Evolutionary conservation across 1,140 invertebrate species (phyloP).

Genomic region (Berghia stephanieae): DNA sequence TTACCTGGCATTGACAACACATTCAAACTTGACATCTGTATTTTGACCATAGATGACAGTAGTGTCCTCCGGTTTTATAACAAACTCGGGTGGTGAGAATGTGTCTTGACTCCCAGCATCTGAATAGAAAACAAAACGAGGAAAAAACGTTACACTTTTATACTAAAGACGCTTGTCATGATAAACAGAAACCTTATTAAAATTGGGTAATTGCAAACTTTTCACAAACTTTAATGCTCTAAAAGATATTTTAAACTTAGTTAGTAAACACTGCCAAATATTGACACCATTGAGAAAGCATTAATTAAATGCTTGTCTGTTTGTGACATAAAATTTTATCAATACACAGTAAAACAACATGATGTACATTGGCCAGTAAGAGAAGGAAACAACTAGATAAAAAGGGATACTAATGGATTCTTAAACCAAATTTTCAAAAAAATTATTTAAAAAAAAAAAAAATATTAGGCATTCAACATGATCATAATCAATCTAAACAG

Average conservation of each 20-base stretch:
- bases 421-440: too few species aligned
- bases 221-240: background rate
- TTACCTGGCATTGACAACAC: conserved; percentile 26
- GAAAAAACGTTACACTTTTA: background rate
- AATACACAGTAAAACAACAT: too few species aligned
- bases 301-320: too few species aligned
- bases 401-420: too few species aligned
- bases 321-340: too few species aligned
- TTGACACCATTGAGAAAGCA: too few species aligned
- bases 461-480: too few species aligned
- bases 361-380: too few species aligned
- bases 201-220: background rate
- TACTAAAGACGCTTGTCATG: background rate
- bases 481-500: too few species aligned
- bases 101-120: too few species aligned
- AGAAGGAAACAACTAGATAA: too few species aligned
- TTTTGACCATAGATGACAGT: background rate
- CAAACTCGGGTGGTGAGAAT: conserved; percentile 12
- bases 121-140: background rate
- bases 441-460: too few species aligned
- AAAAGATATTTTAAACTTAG: background rate
- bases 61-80: background rate
- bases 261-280: background rate
- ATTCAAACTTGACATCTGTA: conserved; percentile 15
- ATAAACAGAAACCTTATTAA: background rate